Percentiles rank a stretch among this genome's conserved stretches.
Conservation (phyloP, 2,888 invertebrate species). For the Melieria omissa region DNA sequence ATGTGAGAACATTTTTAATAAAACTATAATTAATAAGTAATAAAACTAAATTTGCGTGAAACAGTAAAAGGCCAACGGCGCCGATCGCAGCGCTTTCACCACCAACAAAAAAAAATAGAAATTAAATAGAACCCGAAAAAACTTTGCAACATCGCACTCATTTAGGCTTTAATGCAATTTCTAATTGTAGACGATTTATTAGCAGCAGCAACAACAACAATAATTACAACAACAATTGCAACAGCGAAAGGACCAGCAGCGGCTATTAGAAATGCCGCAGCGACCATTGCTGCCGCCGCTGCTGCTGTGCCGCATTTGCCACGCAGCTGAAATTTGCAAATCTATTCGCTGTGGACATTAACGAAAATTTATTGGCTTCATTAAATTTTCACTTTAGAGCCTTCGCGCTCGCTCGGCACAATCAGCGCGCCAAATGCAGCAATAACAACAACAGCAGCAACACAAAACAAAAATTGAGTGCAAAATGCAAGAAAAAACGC, state of each 20-base stretch:
- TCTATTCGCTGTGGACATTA: constrained; percentile 41
- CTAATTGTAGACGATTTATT: constrained; percentile 49
- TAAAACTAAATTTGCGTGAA: constrained; percentile 44
- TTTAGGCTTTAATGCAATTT: constrained; percentile 47
- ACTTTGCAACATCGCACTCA: constrained; percentile 42
- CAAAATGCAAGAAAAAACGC: no score
- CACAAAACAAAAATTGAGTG: not conserved
- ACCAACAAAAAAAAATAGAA: not conserved
- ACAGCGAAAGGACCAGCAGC: constrained; percentile 12
- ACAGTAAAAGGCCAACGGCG: constrained; percentile 17
- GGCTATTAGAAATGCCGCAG: constrained; percentile 7
- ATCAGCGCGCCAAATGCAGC: constrained; percentile 7
- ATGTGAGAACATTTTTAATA: constrained; percentile 44
- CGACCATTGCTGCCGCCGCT: constrained; percentile 3
- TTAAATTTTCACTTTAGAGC: constrained; percentile 31
- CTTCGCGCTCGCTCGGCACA: no score
- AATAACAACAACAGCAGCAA: not conserved
- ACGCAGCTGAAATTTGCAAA: constrained; percentile 30
- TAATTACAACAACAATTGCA: constrained; percentile 1
- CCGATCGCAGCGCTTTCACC: constrained; percentile 12
- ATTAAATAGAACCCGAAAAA: constrained; percentile 2
- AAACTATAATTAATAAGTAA: constrained; percentile 45
- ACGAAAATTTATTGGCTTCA: constrained; percentile 40
- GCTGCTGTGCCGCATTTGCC: not conserved
- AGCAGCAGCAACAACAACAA: constrained; percentile 26